phyloP scores from a whole-genome alignment of 1,140 invertebrate genomes.

The Drosophila arizonae region DNA sequence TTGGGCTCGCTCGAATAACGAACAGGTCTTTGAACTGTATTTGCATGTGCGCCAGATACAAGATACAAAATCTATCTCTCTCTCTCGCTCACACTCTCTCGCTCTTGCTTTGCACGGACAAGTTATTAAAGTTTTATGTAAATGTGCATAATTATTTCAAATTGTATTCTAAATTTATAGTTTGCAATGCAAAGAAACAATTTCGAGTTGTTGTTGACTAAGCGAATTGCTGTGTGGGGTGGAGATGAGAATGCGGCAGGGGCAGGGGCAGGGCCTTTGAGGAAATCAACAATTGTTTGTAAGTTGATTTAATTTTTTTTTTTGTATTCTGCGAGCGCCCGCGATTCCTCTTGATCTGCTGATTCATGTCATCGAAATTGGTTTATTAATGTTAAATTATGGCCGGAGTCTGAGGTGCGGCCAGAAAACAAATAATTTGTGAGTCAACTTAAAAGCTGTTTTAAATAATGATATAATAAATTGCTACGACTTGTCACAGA shows the following conservation, averaged over 20 bases:
- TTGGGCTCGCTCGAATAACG: slow-evolving; percentile 36
- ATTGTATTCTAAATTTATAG: slow-evolving; percentile 78
- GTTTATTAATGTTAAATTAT: slow-evolving; percentile 74
- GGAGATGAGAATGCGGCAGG: not conserved
- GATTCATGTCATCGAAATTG: slow-evolving; percentile 76
- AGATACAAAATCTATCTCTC: slow-evolving; percentile 47
- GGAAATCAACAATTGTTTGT: slow-evolving; percentile 34
- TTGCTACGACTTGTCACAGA: slow-evolving; percentile 42
- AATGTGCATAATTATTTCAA: slow-evolving; percentile 76
- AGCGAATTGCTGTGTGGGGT: slow-evolving; percentile 19
- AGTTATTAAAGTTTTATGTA: slow-evolving; percentile 62
- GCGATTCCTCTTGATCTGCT: slow-evolving; percentile 36
- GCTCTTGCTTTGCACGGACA: slow-evolving; percentile 52
- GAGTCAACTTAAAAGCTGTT: slow-evolving; percentile 46
- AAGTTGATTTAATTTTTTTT: slow-evolving; percentile 21
- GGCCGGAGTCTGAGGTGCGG: slow-evolving; percentile 50
- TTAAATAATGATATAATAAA: slow-evolving; percentile 70
- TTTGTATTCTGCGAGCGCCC: slow-evolving; percentile 13
- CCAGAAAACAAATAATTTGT: slow-evolving; percentile 13
- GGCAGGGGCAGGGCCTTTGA: not conserved
- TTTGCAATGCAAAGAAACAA: slow-evolving; percentile 54
- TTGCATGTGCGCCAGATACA: slow-evolving; percentile 76
- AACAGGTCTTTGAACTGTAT: slow-evolving; percentile 78
- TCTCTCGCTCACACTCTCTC: slow-evolving; percentile 18
- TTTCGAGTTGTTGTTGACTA: slow-evolving; percentile 41